Conservation (phyloP, 1,140 invertebrate species). For the Triops cancriformis region DNA sequence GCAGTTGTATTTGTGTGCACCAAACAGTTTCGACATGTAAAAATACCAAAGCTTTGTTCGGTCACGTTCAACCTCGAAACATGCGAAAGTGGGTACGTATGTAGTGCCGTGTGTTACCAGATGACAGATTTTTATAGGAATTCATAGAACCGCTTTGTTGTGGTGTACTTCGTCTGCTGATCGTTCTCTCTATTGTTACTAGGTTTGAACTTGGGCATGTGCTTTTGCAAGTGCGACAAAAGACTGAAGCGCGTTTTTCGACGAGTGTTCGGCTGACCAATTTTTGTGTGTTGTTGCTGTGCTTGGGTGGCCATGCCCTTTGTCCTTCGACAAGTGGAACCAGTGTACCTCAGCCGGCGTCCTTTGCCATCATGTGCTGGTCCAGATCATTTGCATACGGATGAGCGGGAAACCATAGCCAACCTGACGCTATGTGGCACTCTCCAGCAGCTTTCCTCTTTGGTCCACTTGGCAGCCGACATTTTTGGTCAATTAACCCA, state of each 20-base stretch:
- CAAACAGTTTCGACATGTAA: background rate
- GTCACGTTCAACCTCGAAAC: too few species aligned
- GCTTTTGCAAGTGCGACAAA: background rate
- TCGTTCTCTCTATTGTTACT: too few species aligned
- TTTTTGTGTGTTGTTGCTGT: background rate
- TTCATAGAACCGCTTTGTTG: too few species aligned
- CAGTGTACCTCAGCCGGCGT: constrained; percentile 19
- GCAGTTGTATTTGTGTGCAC: background rate
- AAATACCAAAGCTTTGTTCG: too few species aligned
- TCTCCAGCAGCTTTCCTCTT: constrained; percentile 17
- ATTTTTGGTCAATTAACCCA: constrained; percentile 14
- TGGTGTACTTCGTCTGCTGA: too few species aligned
- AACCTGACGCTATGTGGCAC: constrained; percentile 21
- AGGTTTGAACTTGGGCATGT: background rate
- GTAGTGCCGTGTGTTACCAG: too few species aligned
- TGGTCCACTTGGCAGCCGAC: constrained; percentile 16
- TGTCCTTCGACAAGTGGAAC: constrained; percentile 21
- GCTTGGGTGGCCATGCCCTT: constrained; percentile 19
- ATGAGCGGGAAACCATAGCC: constrained; percentile 16
- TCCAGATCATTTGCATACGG: background rate
- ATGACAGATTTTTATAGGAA: too few species aligned
- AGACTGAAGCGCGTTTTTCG: background rate
- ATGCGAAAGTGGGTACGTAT: too few species aligned
- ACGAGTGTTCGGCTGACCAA: background rate
- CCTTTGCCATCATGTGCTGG: background rate